Conservation (phyloP, 1,140 invertebrate species). For the Lepidotrigona ventralis region DNA sequence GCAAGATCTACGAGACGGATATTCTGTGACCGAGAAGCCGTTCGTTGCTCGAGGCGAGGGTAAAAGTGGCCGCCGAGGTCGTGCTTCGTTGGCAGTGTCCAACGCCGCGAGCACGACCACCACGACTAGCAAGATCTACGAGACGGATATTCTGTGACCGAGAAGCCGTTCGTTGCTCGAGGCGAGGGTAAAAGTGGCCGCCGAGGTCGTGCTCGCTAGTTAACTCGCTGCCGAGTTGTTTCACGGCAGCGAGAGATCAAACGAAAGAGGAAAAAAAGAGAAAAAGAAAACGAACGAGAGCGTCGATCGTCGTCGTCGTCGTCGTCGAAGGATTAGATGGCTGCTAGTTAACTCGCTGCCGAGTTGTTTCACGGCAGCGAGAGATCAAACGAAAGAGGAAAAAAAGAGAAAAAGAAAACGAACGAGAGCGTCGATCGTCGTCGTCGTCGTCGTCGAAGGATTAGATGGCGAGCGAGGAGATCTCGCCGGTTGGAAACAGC, state of each 20-base stretch:
- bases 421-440: neutral
- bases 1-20: conserved; percentile 93
- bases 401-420: neutral
- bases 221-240: conserved; percentile 42
- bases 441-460: neutral
- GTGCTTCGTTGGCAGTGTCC: conserved; percentile 25
- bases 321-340: neutral
- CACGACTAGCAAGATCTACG: conserved; percentile 87
- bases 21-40: conserved; percentile 86
- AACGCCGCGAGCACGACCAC: conserved; percentile 55
- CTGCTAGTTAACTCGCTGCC: too few relatives aligned
- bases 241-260: too few relatives aligned
- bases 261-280: neutral
- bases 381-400: neutral
- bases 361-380: neutral
- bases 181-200: conserved; percentile 36
- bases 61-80: conserved; percentile 38
- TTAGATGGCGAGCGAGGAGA: neutral
- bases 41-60: conserved; percentile 52
- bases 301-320: neutral
- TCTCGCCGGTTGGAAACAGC: conserved; percentile 27
- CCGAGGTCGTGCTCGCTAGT: conserved; percentile 57
- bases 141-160: conserved; percentile 93
- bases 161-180: conserved; percentile 63
- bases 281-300: neutral